Evolutionary conservation across 2,888 invertebrate genomes (phyloP), one percentile per base, ranked within the genome.

Genomic region (Teleogryllus oceanicus): DNA sequence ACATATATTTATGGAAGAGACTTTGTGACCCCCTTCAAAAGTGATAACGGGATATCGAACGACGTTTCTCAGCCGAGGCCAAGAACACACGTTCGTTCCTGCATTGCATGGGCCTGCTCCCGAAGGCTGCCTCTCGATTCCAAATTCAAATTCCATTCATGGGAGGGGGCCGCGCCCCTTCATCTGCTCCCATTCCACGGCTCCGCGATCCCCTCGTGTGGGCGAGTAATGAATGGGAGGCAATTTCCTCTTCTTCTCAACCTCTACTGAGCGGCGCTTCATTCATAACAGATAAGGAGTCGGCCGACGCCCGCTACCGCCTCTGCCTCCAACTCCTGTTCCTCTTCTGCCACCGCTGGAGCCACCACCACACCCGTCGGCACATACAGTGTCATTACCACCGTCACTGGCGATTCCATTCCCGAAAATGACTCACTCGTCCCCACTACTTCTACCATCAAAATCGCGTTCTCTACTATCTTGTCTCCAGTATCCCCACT

Each of bases 71-170:
- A 37, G 37, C 5, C 37, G 37, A 3, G 37, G 8, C 8, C 37
- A 8, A 37, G 37, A 37, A 8, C 37, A 8, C 37, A 37, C 37
- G 37, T 37, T 37, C 0, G 37, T 37, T 37, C 37, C 37, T 37
- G 8, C 37, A 37, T 37, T 37, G 37, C 37, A 62, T 10, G 11
- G 62, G n/a, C 16, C 4, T 16, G 16, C 16, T 8, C 4, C n/a
- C 62, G 62, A 62, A 18, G 62, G 62, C 62, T 18, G 62, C 0
- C 62, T 18, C 62, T 62, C 8, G 62, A 62, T 62, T 62, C 62
- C 62, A 62, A 62, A 62, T 62, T 62, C 62, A 62, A 62, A 62
- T 62, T 62, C 62, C 62, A 62, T 62, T 62, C 62, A 62, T 62
- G 62, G 62, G 62, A 62, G 62, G 62, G 62, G 62, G 16, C n/a